These are phyloP conservation scores for Hippocampus comes DNA, from an alignment of 2,113 vertebrate species.

Conservation along the genomic window DNA sequence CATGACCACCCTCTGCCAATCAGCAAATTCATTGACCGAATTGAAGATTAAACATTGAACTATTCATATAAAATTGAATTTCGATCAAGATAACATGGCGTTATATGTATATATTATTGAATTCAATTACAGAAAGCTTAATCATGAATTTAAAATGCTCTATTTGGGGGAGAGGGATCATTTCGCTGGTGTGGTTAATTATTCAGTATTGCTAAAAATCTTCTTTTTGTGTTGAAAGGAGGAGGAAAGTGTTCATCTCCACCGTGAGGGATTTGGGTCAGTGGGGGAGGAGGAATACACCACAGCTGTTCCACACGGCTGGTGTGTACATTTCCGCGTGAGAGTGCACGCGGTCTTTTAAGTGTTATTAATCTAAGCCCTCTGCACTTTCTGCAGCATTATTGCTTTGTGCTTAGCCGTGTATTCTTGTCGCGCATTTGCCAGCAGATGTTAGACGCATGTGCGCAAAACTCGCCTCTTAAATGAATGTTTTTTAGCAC, in stretches of 20 bases:
- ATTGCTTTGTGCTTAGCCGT: constrained; percentile 18
- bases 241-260: constrained; percentile 22
- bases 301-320: constrained; percentile 50
- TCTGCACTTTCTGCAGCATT: constrained; percentile 5
- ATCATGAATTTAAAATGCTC: not conserved
- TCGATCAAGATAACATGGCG: too few relatives aligned
- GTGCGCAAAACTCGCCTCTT: not conserved
- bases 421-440: constrained; percentile 19
- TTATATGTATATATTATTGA: too few relatives aligned
- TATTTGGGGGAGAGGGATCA: not conserved
- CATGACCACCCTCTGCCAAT: not conserved
- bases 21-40: not conserved
- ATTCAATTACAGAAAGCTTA: not conserved
- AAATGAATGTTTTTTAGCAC: not conserved
- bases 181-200: not conserved
- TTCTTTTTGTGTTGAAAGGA: not conserved
- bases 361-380: constrained; percentile 17
- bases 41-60: too few relatives aligned
- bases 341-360: constrained; percentile 2
- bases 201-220: not conserved
- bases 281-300: constrained; percentile 42
- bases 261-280: constrained; percentile 57
- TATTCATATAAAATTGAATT: too few relatives aligned
- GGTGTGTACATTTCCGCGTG: constrained; percentile 6
- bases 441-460: constrained; percentile 6